phyloP scores from a whole-genome alignment of 2,888 invertebrate species.

The Phania funesta region DNA sequence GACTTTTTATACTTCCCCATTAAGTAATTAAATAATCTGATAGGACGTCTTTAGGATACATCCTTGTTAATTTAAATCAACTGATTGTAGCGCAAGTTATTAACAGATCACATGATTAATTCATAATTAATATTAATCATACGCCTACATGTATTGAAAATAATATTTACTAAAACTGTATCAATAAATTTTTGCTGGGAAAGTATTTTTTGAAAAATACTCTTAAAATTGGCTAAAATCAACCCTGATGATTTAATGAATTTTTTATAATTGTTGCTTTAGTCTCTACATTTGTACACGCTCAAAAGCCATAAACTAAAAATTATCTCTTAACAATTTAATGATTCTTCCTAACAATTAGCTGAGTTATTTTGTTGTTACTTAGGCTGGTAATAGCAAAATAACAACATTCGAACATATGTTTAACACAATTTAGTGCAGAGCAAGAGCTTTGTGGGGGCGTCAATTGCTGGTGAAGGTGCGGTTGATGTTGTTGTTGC shows the following conservation, averaged over 20 bases:
- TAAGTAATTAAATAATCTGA: too few relatives aligned
- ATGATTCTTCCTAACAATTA: conserved; percentile 43
- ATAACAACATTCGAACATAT: background rate
- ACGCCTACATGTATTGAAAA: background rate
- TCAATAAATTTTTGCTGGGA: background rate
- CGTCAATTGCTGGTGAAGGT: background rate
- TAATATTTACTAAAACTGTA: background rate
- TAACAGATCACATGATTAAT: too few relatives aligned
- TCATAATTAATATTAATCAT: background rate
- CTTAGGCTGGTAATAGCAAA: background rate
- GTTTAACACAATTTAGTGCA: background rate
- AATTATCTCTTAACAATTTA: conserved; percentile 33
- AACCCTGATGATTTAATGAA: background rate
- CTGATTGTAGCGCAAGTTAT: too few relatives aligned
- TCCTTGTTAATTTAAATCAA: too few relatives aligned
- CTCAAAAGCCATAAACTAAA: background rate
- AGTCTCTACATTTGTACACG: background rate
- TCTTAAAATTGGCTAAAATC: background rate
- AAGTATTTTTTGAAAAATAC: background rate
- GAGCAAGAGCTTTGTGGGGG: too few relatives aligned
- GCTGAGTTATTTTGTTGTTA: background rate
- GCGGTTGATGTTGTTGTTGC: background rate
- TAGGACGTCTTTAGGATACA: too few relatives aligned
- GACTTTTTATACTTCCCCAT: too few relatives aligned
- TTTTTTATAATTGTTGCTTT: background rate